A percentile compares a stretch with the other conserved stretches of the same genome.
Conservation (phyloP, 1,140 invertebrate species). For the Cecropterus lyciades region DNA sequence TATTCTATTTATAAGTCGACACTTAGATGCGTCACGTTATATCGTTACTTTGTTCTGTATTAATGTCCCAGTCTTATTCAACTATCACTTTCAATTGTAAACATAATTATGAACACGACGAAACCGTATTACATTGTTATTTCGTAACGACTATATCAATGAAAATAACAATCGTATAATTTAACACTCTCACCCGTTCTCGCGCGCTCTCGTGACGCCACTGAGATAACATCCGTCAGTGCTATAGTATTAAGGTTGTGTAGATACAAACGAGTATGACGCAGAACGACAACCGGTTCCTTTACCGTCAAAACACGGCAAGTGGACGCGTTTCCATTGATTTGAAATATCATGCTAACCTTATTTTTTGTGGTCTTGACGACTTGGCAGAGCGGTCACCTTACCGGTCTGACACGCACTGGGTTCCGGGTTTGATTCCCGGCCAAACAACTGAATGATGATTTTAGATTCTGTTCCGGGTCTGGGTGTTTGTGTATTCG, state of each 20-base stretch:
- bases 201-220: background rate
- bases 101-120: too few species aligned
- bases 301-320: constrained; percentile 2
- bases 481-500: too few species aligned
- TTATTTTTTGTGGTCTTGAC: background rate
- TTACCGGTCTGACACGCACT: too few species aligned
- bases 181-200: background rate
- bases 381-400: too few species aligned
- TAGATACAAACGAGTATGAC: background rate
- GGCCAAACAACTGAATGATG: too few species aligned
- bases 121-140: background rate
- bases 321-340: constrained; percentile 4
- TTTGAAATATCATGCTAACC: background rate
- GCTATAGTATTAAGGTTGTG: background rate
- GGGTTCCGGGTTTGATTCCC: too few species aligned
- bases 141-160: background rate
- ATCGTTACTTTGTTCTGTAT: too few species aligned
- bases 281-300: background rate
- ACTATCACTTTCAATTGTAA: background rate
- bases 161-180: background rate
- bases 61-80: too few species aligned
- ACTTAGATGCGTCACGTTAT: too few species aligned
- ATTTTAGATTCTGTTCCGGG: too few species aligned
- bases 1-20: too few species aligned
- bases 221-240: background rate